These are phyloP conservation scores for Sarcophaga subvicina DNA, from an alignment of 2,888 invertebrate species.

Conservation along the genomic window DNA sequence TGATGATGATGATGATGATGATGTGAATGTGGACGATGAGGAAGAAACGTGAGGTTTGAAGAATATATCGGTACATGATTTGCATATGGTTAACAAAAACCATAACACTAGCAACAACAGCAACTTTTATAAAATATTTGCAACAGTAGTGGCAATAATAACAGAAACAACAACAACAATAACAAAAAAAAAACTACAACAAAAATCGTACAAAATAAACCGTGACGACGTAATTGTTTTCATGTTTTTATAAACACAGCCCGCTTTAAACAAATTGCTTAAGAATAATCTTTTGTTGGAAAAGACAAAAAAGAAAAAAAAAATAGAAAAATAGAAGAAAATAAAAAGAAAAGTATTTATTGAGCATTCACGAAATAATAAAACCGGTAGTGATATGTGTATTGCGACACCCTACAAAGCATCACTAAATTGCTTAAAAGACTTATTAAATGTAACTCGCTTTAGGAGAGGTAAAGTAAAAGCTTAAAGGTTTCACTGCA, in stretches of 20 bases:
- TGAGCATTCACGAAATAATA: background rate
- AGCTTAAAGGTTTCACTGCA: too few species aligned
- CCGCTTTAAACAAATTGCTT: constrained; percentile 34
- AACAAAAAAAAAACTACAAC: background rate
- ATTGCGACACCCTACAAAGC: background rate
- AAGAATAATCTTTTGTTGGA: constrained; percentile 2
- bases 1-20: constrained; percentile 32
- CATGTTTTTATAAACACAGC: constrained; percentile 35
- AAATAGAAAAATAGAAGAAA: background rate
- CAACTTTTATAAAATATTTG: background rate
- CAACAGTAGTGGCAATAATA: constrained; percentile 4
- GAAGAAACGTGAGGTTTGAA: constrained; percentile 48
- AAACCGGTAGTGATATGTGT: background rate
- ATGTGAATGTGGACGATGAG: background rate
- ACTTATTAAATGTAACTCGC: too few species aligned
- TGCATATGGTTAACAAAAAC: constrained; percentile 29
- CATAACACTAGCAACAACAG: background rate
- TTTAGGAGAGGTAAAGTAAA: too few species aligned
- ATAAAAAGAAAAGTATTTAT: background rate
- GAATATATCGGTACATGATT: constrained; percentile 40
- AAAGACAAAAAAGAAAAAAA: background rate
- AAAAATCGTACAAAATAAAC: background rate
- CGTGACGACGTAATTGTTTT: constrained; percentile 62
- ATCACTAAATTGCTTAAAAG: background rate
- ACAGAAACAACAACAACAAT: constrained; percentile 4